A percentile compares a stretch with the other conserved stretches of the same genome.
Evolutionary conservation across 2,888 invertebrate species (phyloP).

Genomic region (Microctonus brassicae): DNA sequence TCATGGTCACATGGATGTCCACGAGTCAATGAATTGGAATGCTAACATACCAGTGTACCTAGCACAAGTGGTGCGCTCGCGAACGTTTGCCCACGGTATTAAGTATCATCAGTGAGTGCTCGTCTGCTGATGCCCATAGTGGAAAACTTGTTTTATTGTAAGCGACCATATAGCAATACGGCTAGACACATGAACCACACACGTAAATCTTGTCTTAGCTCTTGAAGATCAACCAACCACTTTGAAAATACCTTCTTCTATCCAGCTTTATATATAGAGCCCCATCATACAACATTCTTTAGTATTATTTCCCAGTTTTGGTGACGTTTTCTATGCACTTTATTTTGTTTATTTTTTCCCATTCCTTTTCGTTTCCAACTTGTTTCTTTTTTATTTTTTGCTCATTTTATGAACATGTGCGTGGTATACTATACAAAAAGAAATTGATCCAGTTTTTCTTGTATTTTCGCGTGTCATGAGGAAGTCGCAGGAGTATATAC

Average conservation of each 20-base stretch:
- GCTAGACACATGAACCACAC: constrained; percentile 11
- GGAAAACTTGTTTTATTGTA: constrained; percentile 16
- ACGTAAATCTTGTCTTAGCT: constrained; percentile 7
- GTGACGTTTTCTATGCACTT: neutral
- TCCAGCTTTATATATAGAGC: neutral
- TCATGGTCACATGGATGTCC: constrained; percentile 32
- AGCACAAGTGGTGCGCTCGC: neutral
- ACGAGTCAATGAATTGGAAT: constrained; percentile 61
- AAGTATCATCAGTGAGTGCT: constrained; percentile 42
- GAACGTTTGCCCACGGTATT: constrained; percentile 50
- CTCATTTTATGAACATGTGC: neutral
- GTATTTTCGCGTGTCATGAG: constrained; percentile 21
- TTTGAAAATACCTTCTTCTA: constrained; percentile 13
- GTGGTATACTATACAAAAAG: neutral
- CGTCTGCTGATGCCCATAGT: neutral
- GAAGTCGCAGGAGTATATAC: constrained; percentile 8
- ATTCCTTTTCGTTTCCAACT: neutral
- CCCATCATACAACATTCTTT: neutral
- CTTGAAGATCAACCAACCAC: constrained; percentile 8
- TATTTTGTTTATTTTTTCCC: neutral
- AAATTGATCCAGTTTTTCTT: constrained; percentile 21
- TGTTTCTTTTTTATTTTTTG: neutral
- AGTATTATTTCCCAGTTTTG: neutral
- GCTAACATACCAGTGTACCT: constrained; percentile 56
- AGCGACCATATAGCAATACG: neutral